Percentiles rank a stretch among this genome's conserved stretches.
phyloP scores from a whole-genome alignment of 2,113 vertebrate genomes.

The Potamarius usumacintae region DNA sequence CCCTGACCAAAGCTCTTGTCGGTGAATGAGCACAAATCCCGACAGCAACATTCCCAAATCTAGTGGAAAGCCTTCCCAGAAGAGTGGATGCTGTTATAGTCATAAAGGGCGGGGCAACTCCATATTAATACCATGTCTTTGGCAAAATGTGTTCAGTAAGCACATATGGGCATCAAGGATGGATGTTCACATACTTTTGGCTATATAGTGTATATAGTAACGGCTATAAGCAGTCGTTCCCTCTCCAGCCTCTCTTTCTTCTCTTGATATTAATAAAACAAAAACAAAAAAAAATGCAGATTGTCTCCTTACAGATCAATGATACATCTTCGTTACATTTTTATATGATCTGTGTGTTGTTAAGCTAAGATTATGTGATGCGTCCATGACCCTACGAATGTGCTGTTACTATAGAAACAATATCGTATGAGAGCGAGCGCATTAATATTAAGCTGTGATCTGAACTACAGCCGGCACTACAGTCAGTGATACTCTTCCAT shows the following conservation, averaged over 20 bases:
- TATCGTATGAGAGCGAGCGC: not conserved
- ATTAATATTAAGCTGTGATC: not conserved
- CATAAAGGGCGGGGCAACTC: not conserved
- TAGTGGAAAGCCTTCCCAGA: not conserved
- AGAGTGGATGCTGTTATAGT: not conserved
- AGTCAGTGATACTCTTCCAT: not conserved
- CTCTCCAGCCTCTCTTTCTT: not conserved
- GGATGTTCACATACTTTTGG: not conserved
- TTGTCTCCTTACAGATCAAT: not conserved
- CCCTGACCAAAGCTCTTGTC: not conserved
- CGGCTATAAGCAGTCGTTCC: not conserved
- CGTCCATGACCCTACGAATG: not conserved
- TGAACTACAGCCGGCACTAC: constrained; percentile 11
- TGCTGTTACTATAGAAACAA: constrained; percentile 16
- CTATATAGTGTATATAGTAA: not conserved
- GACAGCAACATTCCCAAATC: not conserved
- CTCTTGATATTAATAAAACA: not conserved
- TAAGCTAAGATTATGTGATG: not conserved
- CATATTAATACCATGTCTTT: not conserved
- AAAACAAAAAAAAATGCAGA: not conserved
- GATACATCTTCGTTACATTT: not conserved
- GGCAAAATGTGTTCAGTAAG: not conserved
- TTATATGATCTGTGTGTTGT: not conserved
- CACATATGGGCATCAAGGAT: not conserved
- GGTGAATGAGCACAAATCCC: not conserved